Evolutionary conservation across 2,888 invertebrate genomes (phyloP).

Genomic region (Nemoura dubitans): DNA sequence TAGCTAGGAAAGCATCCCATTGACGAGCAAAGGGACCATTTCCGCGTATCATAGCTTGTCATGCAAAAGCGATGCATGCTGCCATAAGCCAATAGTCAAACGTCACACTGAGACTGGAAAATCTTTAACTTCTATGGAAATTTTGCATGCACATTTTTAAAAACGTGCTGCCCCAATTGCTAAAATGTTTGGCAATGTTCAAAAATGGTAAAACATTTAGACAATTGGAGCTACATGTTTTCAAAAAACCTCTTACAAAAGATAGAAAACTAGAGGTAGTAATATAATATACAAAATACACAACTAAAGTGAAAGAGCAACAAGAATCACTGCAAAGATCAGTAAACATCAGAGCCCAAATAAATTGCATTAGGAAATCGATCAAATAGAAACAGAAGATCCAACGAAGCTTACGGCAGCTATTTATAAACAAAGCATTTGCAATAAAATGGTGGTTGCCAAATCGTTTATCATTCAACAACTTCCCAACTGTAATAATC

Average conservation of each 20-base stretch:
- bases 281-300: conserved; percentile 3
- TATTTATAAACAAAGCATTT: conserved; percentile 26
- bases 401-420: conserved; percentile 31
- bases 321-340: conserved; percentile 29
- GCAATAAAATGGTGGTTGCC: conserved; percentile 36
- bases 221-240: background rate
- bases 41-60: conserved; percentile 10
- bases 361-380: conserved; percentile 5
- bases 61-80: conserved; percentile 4
- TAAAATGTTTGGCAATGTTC: background rate
- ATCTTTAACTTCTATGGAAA: background rate
- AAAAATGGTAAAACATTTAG: background rate
- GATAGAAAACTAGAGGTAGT: background rate
- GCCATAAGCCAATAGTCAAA: background rate
- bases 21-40: background rate
- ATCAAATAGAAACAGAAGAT: conserved; percentile 41
- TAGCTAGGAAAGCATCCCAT: background rate
- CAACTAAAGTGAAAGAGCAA: conserved; percentile 8
- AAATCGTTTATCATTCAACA: conserved; percentile 15
- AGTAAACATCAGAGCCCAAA: conserved; percentile 40
- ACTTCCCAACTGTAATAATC: background rate
- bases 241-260: background rate
- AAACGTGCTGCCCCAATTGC: background rate
- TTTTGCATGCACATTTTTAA: conserved; percentile 14
- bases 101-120: conserved; percentile 26